A percentile compares a stretch with the other conserved stretches of the same genome.
phyloP scores from a whole-genome alignment of 2,888 invertebrate genomes.

The Drosophila recens region DNA sequence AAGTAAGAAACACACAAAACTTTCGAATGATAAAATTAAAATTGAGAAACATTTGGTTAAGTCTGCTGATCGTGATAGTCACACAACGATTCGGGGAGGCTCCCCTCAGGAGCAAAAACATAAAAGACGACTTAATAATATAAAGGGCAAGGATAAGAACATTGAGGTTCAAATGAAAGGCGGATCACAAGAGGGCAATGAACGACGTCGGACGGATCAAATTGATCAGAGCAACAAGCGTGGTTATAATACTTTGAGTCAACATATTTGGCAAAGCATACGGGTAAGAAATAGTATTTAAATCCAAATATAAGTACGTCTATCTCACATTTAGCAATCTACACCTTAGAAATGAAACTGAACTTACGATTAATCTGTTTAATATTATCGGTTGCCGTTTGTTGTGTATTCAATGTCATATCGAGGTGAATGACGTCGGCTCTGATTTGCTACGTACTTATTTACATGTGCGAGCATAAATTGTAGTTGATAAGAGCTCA shows the following conservation, averaged over 20 bases:
- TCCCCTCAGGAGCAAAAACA: not conserved
- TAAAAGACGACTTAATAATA: not conserved
- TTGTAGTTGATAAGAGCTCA: slow-evolving; percentile 34
- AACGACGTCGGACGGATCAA: not conserved
- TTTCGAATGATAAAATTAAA: not conserved
- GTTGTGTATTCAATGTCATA: slow-evolving; percentile 59
- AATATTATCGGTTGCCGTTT: slow-evolving; percentile 8
- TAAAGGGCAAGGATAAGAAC: not conserved
- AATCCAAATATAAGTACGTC: not conserved
- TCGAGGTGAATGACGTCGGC: slow-evolving; percentile 53
- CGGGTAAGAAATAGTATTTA: slow-evolving; percentile 30
- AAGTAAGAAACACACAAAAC: not conserved
- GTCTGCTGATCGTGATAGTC: not conserved
- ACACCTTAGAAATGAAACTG: not conserved
- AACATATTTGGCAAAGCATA: slow-evolving; percentile 15
- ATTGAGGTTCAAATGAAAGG: slow-evolving; percentile 33
- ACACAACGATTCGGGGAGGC: slow-evolving; percentile 23
- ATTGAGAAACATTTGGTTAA: not conserved
- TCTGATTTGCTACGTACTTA: slow-evolving; percentile 12
- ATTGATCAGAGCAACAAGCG: not conserved
- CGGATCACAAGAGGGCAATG: slow-evolving; percentile 26
- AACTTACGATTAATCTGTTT: slow-evolving; percentile 7
- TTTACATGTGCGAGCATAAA: slow-evolving; percentile 6
- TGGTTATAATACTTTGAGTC: slow-evolving; percentile 1
- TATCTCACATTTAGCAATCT: not conserved